These are phyloP conservation scores for Ataeniobius toweri DNA, from an alignment of 2,797 vertebrate genomes.

Conservation along the genomic window DNA sequence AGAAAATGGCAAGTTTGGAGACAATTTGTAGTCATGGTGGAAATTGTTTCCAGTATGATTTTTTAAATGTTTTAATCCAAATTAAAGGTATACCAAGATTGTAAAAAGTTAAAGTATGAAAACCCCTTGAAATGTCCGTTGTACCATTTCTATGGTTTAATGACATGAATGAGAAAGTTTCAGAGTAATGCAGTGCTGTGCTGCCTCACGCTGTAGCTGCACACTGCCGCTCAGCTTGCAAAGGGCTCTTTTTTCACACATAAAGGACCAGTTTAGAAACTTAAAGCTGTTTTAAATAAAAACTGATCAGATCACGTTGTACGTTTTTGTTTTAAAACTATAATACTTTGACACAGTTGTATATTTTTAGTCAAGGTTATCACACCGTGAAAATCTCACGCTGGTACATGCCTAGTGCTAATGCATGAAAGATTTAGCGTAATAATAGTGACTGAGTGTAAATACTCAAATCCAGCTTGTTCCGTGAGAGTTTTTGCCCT, in stretches of 20 bases:
- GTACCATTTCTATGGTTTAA: neutral
- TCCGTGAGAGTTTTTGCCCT: slow-evolving; percentile 16
- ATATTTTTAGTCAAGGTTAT: neutral
- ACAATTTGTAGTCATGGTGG: neutral
- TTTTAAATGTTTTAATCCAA: slow-evolving; percentile 13
- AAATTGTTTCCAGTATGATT: slow-evolving; percentile 2
- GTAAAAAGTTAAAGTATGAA: neutral
- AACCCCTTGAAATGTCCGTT: neutral
- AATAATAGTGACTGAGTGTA: slow-evolving; percentile 12
- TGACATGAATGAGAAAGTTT: neutral
- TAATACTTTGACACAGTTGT: neutral
- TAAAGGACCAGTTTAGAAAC: neutral
- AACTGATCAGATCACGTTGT: neutral
- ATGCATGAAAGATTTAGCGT: neutral
- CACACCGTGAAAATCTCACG: neutral
- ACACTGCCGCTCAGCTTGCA: neutral
- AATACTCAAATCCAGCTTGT: slow-evolving; percentile 20
- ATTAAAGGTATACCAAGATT: neutral
- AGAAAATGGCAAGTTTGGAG: neutral
- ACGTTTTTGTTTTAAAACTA: neutral
- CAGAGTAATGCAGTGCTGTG: neutral
- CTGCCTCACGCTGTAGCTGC: neutral
- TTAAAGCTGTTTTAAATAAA: neutral
- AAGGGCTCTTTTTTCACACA: neutral
- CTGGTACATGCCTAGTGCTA: neutral